These are phyloP conservation scores for Sebastes steindachneri DNA, from an alignment of 2,797 vertebrate species.

Conservation along the genomic window DNA sequence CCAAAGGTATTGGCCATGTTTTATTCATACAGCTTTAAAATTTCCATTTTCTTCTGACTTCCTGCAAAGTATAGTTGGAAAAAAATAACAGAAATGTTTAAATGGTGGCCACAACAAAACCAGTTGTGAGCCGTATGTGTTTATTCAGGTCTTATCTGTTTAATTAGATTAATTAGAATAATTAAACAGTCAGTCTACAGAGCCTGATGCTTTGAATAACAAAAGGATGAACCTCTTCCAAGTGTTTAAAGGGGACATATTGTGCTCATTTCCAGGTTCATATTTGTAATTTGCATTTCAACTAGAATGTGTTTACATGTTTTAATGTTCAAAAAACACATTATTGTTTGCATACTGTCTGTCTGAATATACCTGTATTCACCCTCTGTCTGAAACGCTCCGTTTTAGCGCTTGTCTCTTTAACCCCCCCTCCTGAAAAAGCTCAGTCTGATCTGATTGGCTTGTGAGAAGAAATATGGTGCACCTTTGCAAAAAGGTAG, in stretches of 20 bases:
- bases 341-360: neutral
- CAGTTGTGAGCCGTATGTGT: slow-evolving; percentile 9
- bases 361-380: neutral
- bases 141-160: slow-evolving; percentile 52
- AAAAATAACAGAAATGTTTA: neutral
- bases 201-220: slow-evolving; percentile 41
- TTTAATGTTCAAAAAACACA: neutral
- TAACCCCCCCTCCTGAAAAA: too few relatives aligned
- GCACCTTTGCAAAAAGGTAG: too few relatives aligned
- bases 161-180: slow-evolving; percentile 64
- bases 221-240: slow-evolving; percentile 32
- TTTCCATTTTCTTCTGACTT: slow-evolving; percentile 68
- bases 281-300: neutral
- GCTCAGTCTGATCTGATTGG: too few relatives aligned
- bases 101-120: slow-evolving; percentile 14
- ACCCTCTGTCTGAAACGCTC: neutral
- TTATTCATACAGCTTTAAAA: slow-evolving; percentile 78
- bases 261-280: neutral
- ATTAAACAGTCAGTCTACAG: slow-evolving; percentile 54
- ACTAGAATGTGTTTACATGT: neutral
- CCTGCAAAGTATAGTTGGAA: slow-evolving; percentile 33
- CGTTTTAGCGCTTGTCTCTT: too few relatives aligned
- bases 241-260: slow-evolving; percentile 26
- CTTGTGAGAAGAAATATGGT: too few relatives aligned
- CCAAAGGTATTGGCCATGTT: slow-evolving; percentile 71